These are phyloP conservation scores for Mormoops blainvillei DNA, from an alignment of 2,113 vertebrate species.

Conservation along the genomic window DNA sequence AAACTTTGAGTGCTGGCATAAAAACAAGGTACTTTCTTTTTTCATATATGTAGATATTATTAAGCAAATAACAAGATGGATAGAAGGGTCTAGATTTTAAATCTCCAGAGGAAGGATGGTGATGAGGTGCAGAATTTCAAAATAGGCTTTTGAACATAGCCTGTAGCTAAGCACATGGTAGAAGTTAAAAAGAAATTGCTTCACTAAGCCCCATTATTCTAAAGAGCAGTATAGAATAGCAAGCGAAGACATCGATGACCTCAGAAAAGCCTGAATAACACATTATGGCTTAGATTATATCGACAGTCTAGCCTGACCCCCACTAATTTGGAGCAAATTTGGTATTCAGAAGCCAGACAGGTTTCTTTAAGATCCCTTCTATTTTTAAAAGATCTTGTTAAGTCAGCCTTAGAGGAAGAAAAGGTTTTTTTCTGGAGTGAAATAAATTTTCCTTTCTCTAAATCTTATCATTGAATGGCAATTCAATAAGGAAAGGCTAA, in stretches of 20 bases:
- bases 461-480: neutral
- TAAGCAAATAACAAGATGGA: conserved; percentile 31
- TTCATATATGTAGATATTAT: neutral
- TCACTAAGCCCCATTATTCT: conserved; percentile 76
- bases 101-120: conserved; percentile 67
- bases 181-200: conserved; percentile 73
- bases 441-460: neutral
- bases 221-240: conserved; percentile 69
- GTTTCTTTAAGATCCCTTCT: conserved; percentile 16
- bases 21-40: neutral
- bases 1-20: neutral
- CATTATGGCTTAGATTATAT: conserved; percentile 64
- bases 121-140: conserved; percentile 62
- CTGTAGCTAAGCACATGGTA: conserved; percentile 55
- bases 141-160: conserved; percentile 64
- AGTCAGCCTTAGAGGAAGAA: conserved; percentile 25
- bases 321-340: conserved; percentile 41
- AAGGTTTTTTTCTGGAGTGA: neutral
- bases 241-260: conserved; percentile 74
- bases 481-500: neutral
- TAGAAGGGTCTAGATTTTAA: conserved; percentile 55
- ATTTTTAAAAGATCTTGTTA: conserved; percentile 50
- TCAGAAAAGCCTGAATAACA: conserved; percentile 76
- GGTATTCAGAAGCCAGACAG: conserved; percentile 37
- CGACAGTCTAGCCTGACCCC: conserved; percentile 48